Percentiles rank a stretch among this genome's conserved stretches.
phyloP scores from a whole-genome alignment of 2,888 invertebrate genomes.

The Plagodis dolabraria region DNA sequence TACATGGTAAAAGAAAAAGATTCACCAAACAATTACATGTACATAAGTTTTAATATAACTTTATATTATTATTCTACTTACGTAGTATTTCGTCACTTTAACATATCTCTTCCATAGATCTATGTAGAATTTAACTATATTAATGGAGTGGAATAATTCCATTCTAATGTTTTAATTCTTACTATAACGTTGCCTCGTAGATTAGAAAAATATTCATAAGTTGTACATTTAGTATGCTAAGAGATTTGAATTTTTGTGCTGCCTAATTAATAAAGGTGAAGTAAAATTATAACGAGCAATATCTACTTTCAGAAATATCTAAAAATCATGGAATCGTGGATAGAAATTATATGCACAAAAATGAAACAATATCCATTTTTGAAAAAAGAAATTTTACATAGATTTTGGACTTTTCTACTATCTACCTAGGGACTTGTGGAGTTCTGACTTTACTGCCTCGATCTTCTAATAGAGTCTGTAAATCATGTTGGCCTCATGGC shows the following conservation, averaged over 20 bases:
- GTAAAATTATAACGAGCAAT: conserved; percentile 8
- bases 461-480: neutral
- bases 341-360: conserved; percentile 12
- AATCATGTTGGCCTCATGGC: neutral
- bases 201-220: conserved; percentile 5
- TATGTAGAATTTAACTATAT: conserved; percentile 8
- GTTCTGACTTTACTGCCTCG: neutral
- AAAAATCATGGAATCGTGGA: neutral
- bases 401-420: conserved; percentile 29
- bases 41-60: too few species aligned
- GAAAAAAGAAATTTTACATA: conserved; percentile 6
- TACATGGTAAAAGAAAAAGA: too few species aligned
- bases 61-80: too few species aligned
- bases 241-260: conserved; percentile 12
- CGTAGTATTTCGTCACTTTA: conserved; percentile 5
- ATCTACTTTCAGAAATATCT: neutral
- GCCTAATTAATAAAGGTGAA: conserved; percentile 8
- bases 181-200: conserved; percentile 17
- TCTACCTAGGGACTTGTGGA: neutral
- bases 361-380: neutral
- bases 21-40: too few species aligned
- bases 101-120: conserved; percentile 28
- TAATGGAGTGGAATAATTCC: conserved; percentile 1
- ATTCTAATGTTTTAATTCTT: conserved; percentile 16
- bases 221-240: neutral